Evolutionary conservation across 1,140 invertebrate genomes (phyloP).

Genomic region (Uloborus diversus): DNA sequence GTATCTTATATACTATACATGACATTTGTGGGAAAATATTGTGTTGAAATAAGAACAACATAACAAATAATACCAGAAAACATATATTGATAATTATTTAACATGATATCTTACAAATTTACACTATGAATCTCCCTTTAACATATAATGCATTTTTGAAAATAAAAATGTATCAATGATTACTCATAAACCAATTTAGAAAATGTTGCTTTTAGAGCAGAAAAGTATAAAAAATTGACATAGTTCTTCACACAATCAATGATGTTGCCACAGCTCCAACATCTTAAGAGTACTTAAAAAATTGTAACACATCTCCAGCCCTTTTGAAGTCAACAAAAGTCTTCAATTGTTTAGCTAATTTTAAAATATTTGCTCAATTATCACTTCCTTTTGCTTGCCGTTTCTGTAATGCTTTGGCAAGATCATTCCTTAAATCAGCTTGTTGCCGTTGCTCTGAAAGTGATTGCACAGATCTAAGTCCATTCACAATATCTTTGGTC

Average conservation of each 20-base stretch:
- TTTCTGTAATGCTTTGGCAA: constrained; percentile 80
- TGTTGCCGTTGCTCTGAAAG: constrained; percentile 84
- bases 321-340: background rate
- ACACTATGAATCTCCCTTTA: constrained; percentile 6
- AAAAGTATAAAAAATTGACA: background rate
- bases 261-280: background rate
- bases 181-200: background rate
- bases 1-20: too few relatives aligned
- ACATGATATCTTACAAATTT: constrained; percentile 28
- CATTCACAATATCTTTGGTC: constrained; percentile 98
- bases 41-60: background rate
- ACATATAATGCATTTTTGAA: background rate
- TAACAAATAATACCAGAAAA: background rate
- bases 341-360: constrained; percentile 1
- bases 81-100: constrained; percentile 13
- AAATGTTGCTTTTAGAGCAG: background rate
- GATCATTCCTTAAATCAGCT: constrained; percentile 83
- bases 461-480: constrained; percentile 88
- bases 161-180: background rate
- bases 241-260: background rate
- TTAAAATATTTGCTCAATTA: constrained; percentile 18
- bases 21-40: too few relatives aligned
- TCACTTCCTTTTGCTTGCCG: constrained; percentile 72
- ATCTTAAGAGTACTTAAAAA: background rate
- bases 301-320: background rate